Evolutionary conservation across 2,113 vertebrate genomes (phyloP), one percentile per base, ranked within the genome.

Genomic region (Rhynchopsitta pachyrhyncha): DNA sequence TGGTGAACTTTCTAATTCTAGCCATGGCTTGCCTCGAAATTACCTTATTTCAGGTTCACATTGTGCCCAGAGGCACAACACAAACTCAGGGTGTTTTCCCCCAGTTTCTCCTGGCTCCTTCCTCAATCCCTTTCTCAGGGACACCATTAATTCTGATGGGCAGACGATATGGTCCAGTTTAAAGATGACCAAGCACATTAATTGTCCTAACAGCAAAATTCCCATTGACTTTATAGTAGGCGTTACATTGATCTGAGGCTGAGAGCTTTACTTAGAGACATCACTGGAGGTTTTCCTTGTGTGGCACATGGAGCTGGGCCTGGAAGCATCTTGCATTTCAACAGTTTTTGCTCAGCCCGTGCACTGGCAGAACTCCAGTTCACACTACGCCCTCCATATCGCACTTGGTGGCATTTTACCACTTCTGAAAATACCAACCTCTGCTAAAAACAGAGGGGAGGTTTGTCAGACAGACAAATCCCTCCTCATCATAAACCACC

Each of bases 391-490:
- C 44, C 64, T 79, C 37, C 35, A 47, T 94, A 86, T 82, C 93
- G 83, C 79, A 88, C 90, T 95, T 67, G 60, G 78, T 62, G 52
- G 77, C 96, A 88, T 82, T 93, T 93, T 95, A 89, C 93, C 73
- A 81, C 86, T 95, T 89, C 84, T 83, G 88, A 96, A 97, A 90
- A 86, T 62, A 82, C 46, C n/a, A 95, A 66, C 37, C 85, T 92
- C 83, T 70, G 74, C 57, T 70, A 49, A 79, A 93, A 93, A 64
- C 41, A 74, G 64, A 86, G 20, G 47, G 46, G 95, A 97, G 82
- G 75, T 87, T 91, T 83, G 69, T 95, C 90, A 92, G 95, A 92
- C 80, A 94, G 87, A 86, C 82, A 88, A 95, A 95, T 92, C 84
- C 93, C 64, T 93, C 90, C 91, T 97, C 96, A 94, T 93, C 91